These are phyloP conservation scores for Chiridota heheva DNA, from an alignment of 35 echinoderm and acorn worm species.

Conservation along the genomic window DNA sequence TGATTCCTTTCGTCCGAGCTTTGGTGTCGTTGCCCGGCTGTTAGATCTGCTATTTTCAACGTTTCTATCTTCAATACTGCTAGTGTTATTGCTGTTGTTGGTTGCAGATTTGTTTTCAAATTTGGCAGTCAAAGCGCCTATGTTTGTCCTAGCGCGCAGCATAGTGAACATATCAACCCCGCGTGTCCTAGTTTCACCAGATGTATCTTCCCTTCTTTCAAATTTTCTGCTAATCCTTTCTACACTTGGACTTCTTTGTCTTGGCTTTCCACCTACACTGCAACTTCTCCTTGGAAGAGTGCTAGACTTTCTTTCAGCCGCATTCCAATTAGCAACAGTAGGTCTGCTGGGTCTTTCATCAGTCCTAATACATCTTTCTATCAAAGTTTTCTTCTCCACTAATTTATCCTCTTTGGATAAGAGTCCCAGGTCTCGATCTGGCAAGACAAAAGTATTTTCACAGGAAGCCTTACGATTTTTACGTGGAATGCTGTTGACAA, in stretches of 20 bases:
- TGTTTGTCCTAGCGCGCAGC: constrained; percentile 60
- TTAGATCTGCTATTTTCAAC: not conserved
- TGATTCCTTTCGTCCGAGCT: constrained; percentile 12
- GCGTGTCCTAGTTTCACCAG: not conserved
- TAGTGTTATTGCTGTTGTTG: constrained; percentile 22
- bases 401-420: constrained; percentile 6
- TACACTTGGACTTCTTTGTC: constrained; percentile 50
- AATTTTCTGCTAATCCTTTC: constrained; percentile 34
- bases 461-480: constrained; percentile 13
- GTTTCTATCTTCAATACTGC: constrained; percentile 25
- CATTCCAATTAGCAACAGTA: constrained; percentile 5
- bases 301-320: not conserved
- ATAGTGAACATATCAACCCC: constrained; percentile 44
- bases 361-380: not conserved
- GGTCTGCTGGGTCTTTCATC: not conserved
- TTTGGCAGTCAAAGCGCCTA: constrained; percentile 68
- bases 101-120: constrained; percentile 56
- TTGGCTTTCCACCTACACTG: constrained; percentile 9
- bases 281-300: constrained; percentile 21
- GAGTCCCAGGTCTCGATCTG: not conserved
- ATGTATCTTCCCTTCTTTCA: constrained; percentile 6
- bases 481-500: constrained; percentile 12
- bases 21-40: constrained; percentile 25
- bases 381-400: not conserved
- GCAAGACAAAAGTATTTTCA: too few species aligned